These are phyloP conservation scores for Hypothenemus hampei DNA, from an alignment of 1,140 invertebrate species.

Conservation along the genomic window DNA sequence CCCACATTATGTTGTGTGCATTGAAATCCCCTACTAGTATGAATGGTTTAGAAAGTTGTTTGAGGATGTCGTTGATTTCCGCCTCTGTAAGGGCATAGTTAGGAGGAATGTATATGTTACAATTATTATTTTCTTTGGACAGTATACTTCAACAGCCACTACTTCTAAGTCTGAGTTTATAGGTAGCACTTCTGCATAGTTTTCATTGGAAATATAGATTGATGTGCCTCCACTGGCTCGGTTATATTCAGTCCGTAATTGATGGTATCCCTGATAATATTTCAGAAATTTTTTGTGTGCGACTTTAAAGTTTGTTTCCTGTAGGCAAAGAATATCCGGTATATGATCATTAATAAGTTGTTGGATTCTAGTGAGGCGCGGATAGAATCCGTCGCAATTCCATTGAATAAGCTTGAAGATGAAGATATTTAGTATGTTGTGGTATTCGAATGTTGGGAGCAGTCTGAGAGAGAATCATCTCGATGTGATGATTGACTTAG, in stretches of 20 bases:
- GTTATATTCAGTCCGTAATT: slow-evolving; percentile 2
- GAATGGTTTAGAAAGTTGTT: slow-evolving; percentile 17
- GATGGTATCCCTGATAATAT: slow-evolving; percentile 14
- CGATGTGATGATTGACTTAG: background rate
- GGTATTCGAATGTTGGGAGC: background rate
- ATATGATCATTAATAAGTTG: background rate
- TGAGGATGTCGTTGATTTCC: slow-evolving; percentile 15
- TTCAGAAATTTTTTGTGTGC: slow-evolving; percentile 3
- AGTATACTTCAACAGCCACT: slow-evolving; percentile 4
- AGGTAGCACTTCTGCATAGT: background rate
- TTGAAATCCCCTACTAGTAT: slow-evolving; percentile 26
- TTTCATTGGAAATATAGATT: background rate
- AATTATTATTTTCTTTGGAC: slow-evolving; percentile 17
- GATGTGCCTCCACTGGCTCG: slow-evolving; percentile 2
- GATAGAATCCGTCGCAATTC: slow-evolving; percentile 12
- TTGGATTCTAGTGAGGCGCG: slow-evolving; percentile 10
- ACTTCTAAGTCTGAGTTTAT: slow-evolving; percentile 6
- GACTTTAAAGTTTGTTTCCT: slow-evolving; percentile 12
- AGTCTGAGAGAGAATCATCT: background rate
- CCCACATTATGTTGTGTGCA: slow-evolving; percentile 21
- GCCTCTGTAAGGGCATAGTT: background rate
- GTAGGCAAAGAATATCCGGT: slow-evolving; percentile 5
- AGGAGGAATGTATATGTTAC: slow-evolving; percentile 23
- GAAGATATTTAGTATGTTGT: background rate
- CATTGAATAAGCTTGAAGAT: slow-evolving; percentile 10